These are phyloP conservation scores for Acleris literana DNA, from an alignment of 2,888 invertebrate species.

Conservation along the genomic window DNA sequence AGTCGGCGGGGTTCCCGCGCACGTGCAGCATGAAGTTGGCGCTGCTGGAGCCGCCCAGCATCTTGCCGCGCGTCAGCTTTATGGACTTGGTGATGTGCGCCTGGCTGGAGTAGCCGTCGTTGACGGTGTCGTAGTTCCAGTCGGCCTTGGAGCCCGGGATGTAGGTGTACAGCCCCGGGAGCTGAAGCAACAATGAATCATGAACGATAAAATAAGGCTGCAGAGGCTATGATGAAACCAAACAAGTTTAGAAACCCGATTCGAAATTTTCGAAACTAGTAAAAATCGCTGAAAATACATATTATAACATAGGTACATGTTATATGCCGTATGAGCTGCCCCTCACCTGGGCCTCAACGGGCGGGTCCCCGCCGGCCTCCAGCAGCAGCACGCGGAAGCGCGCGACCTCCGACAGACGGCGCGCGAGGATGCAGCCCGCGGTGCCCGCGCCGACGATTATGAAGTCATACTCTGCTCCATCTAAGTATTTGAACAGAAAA, in stretches of 20 bases:
- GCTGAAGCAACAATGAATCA: slow-evolving; percentile 12
- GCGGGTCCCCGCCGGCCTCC: slow-evolving; percentile 62
- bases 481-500: slow-evolving; percentile 41
- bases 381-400: slow-evolving; percentile 56
- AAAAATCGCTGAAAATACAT: too few relatives aligned
- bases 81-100: slow-evolving; percentile 22
- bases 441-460: slow-evolving; percentile 78
- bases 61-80: slow-evolving; percentile 29
- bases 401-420: slow-evolving; percentile 56
- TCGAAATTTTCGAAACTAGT: too few relatives aligned
- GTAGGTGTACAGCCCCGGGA: slow-evolving; percentile 28
- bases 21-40: slow-evolving; percentile 34
- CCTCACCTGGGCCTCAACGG: slow-evolving; percentile 46
- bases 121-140: slow-evolving; percentile 31
- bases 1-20: slow-evolving; percentile 26
- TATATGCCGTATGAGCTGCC: too few relatives aligned
- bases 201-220: background rate
- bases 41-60: slow-evolving; percentile 35
- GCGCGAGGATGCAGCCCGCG: slow-evolving; percentile 56
- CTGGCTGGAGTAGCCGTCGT: slow-evolving; percentile 32
- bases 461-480: slow-evolving; percentile 69
- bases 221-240: background rate
- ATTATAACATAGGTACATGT: too few relatives aligned
- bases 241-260: background rate
- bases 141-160: slow-evolving; percentile 24